Conservation (phyloP, 2,113 vertebrate genomes). For the Lasiurus borealis region DNA sequence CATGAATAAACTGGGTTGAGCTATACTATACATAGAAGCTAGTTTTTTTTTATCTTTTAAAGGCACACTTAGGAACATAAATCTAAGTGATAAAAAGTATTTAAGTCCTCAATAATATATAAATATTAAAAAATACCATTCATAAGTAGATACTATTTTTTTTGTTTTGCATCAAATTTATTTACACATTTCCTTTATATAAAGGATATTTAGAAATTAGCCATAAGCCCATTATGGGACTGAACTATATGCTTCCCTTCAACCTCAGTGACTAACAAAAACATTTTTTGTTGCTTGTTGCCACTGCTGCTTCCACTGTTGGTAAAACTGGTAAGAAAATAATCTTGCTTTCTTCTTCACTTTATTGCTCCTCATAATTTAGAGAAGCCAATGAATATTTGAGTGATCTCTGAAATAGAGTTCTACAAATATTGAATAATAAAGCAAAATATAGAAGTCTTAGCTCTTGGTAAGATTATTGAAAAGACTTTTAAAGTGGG, state of each 20-base stretch:
- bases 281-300: background rate
- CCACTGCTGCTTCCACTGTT: background rate
- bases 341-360: background rate
- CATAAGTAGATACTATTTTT: background rate
- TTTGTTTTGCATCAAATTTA: slow-evolving; percentile 13
- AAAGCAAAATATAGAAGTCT: slow-evolving; percentile 3
- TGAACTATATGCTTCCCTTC: background rate
- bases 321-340: background rate
- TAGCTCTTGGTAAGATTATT: background rate
- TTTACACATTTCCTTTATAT: background rate
- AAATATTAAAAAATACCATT: background rate
- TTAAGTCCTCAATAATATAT: background rate
- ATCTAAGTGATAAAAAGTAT: background rate
- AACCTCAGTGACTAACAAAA: background rate
- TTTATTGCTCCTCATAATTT: background rate
- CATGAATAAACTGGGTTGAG: background rate
- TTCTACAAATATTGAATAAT: background rate
- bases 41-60: background rate
- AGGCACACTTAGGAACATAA: background rate
- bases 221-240: background rate
- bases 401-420: slow-evolving; percentile 20
- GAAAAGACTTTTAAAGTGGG: background rate
- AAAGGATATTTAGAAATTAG: slow-evolving; percentile 39
- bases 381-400: background rate
- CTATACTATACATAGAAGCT: background rate